Evolutionary conservation across 2,113 vertebrate genomes (phyloP), one percentile per base, ranked within the genome.

Genomic region (Oreochromis aureus): DNA sequence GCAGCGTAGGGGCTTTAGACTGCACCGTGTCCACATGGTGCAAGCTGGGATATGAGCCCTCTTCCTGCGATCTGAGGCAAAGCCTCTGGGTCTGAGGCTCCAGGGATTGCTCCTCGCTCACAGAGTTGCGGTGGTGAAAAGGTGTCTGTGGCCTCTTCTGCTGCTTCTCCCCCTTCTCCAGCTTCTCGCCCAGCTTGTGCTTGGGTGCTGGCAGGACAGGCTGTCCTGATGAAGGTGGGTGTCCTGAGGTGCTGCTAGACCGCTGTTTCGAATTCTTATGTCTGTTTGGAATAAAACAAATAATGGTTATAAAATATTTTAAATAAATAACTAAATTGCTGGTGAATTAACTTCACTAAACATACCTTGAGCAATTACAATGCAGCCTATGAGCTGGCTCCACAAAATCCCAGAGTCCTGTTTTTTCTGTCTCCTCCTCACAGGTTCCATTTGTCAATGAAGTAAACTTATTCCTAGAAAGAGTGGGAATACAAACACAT

Each of bases 91-190:
- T 96, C 91, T 98, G 97, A 6, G 97, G 95, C 92, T 99, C 98
- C 95, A 98, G 93, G 87, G 96, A 95, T 86, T 96, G 96, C 88
- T 99, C 98, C 83, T 98, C 98, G 6, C 97, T 96, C 84, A 98
- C 84, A 80, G 97, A 98, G 91, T 96, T 97, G 39, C 98, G 98
- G 88, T 99, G 98, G 94, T 99, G 98, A 93, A 99, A 99, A 84
- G 98, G 98, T 71, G 97, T 99, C 94, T 98, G 96, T 58, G 98
- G 98, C 89, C 98, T 97, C 94, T 98, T 99, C 93, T 98, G 98
- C 91, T 98, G 98, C 93, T 99, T 99, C 89, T 99, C 98, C 61
- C 96, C 97, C 95, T 99, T 99, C 92, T 99, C 98, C 92, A 97
- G 96, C 95, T 99, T 99, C 86, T 99, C 98, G 16, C 94, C 98